A percentile compares a stretch with the other conserved stretches of the same genome.
Conservation (phyloP, 2,113 vertebrate species). For the Nerophis lumbriciformis region DNA sequence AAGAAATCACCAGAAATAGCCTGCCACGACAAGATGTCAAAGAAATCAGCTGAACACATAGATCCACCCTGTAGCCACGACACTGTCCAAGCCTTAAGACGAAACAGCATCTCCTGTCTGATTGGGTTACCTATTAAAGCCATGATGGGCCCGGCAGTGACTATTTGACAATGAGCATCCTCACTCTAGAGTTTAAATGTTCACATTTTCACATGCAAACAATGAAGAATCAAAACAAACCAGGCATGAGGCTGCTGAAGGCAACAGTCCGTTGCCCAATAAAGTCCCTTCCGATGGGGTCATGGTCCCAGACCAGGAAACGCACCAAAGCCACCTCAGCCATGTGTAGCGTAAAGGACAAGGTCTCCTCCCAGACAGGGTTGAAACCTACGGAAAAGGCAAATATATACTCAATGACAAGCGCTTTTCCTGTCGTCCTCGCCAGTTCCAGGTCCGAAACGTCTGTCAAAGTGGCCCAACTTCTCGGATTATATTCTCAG, state of each 20-base stretch:
- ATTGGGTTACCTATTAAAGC: conserved; percentile 15
- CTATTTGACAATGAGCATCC: conserved; percentile 2
- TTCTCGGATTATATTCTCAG: no score
- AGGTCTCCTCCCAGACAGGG: conserved; percentile 95
- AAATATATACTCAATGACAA: background rate
- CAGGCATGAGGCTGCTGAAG: conserved; percentile 92
- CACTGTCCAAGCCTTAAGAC: conserved; percentile 1
- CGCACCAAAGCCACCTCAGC: conserved; percentile 89
- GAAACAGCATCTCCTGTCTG: conserved; percentile 1
- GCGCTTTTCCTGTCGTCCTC: no score
- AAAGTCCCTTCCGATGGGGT: conserved; percentile 94
- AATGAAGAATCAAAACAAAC: conserved; percentile 62
- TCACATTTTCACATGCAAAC: conserved; percentile 8
- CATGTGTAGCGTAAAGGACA: conserved; percentile 96
- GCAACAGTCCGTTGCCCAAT: conserved; percentile 94
- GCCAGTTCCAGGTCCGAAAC: no score
- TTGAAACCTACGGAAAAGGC: conserved; percentile 82
- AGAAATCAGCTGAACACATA: conserved; percentile 14
- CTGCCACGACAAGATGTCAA: background rate
- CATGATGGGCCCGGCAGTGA: conserved; percentile 3
- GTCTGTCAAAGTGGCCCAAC: no score
- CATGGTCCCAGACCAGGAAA: conserved; percentile 97
- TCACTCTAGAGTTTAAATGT: background rate
- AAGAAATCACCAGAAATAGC: background rate
- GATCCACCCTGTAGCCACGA: conserved; percentile 11